phyloP scores from a whole-genome alignment of 2,888 invertebrate genomes.

The Pristionchus japonicus region DNA sequence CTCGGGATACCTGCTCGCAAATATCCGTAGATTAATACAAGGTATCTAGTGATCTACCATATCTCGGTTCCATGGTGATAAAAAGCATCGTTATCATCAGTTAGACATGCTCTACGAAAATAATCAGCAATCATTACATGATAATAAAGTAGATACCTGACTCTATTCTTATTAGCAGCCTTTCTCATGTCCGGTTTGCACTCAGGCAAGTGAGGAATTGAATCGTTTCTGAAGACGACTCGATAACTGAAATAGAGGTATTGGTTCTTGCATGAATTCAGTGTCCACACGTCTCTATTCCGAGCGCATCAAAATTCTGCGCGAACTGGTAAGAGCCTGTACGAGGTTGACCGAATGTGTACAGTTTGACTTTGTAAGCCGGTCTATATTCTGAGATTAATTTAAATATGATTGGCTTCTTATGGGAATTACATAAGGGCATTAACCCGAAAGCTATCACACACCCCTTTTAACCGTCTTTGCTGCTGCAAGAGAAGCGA shows the following conservation, averaged over 20 bases:
- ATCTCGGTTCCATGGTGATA: constrained; percentile 69
- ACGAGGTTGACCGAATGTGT: constrained; percentile 72
- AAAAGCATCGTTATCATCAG: constrained; percentile 51
- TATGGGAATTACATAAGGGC: too few relatives aligned
- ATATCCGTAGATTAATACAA: background rate
- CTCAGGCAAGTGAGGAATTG: constrained; percentile 70
- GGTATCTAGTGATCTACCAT: constrained; percentile 55
- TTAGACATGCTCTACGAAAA: constrained; percentile 55
- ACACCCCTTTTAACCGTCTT: background rate
- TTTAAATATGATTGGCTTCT: background rate
- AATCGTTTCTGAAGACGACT: constrained; percentile 66
- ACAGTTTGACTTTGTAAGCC: constrained; percentile 60
- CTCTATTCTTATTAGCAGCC: constrained; percentile 18
- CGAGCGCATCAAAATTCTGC: constrained; percentile 58
- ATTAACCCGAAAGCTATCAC: background rate
- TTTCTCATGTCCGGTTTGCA: constrained; percentile 60
- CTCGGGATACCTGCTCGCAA: constrained; percentile 54
- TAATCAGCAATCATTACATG: background rate
- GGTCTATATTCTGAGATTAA: constrained; percentile 49
- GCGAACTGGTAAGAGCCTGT: constrained; percentile 67
- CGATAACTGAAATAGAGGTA: constrained; percentile 57
- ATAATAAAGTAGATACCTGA: background rate
- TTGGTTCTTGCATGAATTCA: background rate
- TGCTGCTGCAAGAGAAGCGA: constrained; percentile 23
- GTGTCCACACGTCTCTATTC: constrained; percentile 61